These are phyloP conservation scores for Cebidichthys violaceus DNA, from an alignment of 2,113 vertebrate genomes.

Conservation along the genomic window DNA sequence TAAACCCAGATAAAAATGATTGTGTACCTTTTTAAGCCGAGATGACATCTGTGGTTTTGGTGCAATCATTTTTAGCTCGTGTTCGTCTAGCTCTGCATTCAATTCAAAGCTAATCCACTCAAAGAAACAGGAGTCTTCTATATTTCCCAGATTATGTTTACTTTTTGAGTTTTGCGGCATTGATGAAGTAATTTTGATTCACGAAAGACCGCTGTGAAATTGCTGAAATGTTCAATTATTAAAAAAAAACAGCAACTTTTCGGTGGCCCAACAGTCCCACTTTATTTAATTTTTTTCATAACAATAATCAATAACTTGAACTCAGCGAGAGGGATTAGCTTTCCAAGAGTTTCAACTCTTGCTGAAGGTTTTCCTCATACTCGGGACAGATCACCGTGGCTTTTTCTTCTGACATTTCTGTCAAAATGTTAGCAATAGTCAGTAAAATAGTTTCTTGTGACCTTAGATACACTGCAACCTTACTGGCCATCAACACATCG, in stretches of 20 bases:
- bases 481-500: neutral
- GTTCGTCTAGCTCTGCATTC: neutral
- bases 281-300: neutral
- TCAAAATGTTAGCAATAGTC: slow-evolving; percentile 17
- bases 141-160: slow-evolving; percentile 21
- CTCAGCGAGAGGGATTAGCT: slow-evolving; percentile 17
- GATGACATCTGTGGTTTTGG: slow-evolving; percentile 28
- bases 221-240: slow-evolving; percentile 14
- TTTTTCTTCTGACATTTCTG: slow-evolving; percentile 18
- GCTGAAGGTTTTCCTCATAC: slow-evolving; percentile 1
- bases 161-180: slow-evolving; percentile 1
- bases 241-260: slow-evolving; percentile 12
- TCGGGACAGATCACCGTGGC: slow-evolving; percentile 30
- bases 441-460: slow-evolving; percentile 28
- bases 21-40: slow-evolving; percentile 26
- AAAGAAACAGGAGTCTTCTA: slow-evolving; percentile 1
- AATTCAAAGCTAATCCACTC: slow-evolving; percentile 23
- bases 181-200: slow-evolving; percentile 12
- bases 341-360: slow-evolving; percentile 33
- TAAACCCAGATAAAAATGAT: slow-evolving; percentile 36
- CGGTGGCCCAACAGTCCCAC: slow-evolving; percentile 15
- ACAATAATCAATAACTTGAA: slow-evolving; percentile 42
- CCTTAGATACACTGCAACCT: slow-evolving; percentile 4
- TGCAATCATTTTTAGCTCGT: slow-evolving; percentile 10
- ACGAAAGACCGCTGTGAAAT: neutral